Evolutionary conservation across 2,888 invertebrate genomes (phyloP), one percentile per base, ranked within the genome.

Genomic region (Drosophila eohydei): DNA sequence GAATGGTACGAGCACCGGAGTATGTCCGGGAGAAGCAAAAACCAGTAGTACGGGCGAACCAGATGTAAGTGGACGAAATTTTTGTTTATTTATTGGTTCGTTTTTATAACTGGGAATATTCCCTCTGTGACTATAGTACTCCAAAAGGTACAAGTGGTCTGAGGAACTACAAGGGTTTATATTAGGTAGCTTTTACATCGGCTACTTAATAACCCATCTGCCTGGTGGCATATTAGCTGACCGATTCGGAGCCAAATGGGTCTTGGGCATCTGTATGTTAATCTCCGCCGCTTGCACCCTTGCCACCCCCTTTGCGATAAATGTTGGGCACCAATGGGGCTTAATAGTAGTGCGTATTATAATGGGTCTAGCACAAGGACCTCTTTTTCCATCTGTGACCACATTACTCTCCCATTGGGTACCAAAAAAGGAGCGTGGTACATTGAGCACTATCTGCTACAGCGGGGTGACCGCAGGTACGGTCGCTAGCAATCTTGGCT

Each of bases 281-380:
- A 94, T 95, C 9, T 96, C 97, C 0, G 96, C 96, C 0, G 0
- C 83, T 0, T 55, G 55, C 9, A 77, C 83, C 3, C 0, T 58
- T 0, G 5, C 21, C 11, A 62, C 74, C 0, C 85, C 89, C 0
- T 0, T 73, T 0, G 30, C 57, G 2, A 63, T 84, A 6, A 0
- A 6, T 0, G 5, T 12, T 2, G 56, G 58, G 2, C 56, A 60
- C 0, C 12, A 54, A 40, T 94, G 94, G 4, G 95, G 95, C 2
- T 93, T 97, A 5, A 95, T 97, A 11, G 92, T 94, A 1, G 80
- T 96, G 8, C 93, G 97, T 62, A 94, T 97, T 0, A 75, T 96
- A 0, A 96, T 96, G 93, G 97, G 97, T 30, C 93, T 96, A 1
- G 96, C 96, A 57, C 96, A 97, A 94, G 97, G 97, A n/a, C 95